Evolutionary conservation across 2,888 invertebrate species (phyloP).

Genomic region (Digitonthophagus gazella): DNA sequence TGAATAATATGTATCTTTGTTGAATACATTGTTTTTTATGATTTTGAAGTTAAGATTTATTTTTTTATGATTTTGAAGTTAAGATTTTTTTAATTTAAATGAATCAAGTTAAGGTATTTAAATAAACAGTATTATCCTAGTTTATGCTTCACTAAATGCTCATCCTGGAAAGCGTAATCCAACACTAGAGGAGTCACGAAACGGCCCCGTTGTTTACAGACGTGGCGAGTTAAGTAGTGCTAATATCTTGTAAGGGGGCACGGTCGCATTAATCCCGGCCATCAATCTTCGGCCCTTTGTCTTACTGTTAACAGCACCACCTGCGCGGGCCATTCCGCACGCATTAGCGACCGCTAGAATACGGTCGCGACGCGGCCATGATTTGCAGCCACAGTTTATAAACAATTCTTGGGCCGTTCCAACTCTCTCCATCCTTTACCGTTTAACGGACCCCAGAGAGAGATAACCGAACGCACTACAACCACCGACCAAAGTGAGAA

Average conservation of each 20-base stretch:
- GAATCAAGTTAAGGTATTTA: background rate
- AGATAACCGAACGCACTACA: constrained; percentile 13
- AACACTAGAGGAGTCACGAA: background rate
- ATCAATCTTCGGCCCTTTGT: constrained; percentile 33
- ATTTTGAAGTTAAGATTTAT: no score
- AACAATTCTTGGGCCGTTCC: constrained; percentile 31
- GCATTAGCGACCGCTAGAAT: constrained; percentile 37
- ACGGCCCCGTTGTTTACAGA: background rate
- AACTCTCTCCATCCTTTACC: constrained; percentile 23
- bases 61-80: no score
- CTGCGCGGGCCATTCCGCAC: constrained; percentile 35
- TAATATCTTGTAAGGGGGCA: constrained; percentile 19
- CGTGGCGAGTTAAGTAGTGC: constrained; percentile 12
- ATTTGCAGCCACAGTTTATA: constrained; percentile 37
- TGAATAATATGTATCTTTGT: background rate
- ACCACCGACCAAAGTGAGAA: background rate
- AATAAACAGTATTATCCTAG: background rate
- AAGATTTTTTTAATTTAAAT: no score
- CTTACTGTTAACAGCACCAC: constrained; percentile 34
- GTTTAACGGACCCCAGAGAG: constrained; percentile 20
- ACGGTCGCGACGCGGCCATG: constrained; percentile 36
- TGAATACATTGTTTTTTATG: background rate
- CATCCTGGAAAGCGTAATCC: background rate
- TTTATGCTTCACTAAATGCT: background rate
- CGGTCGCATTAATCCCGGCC: constrained; percentile 26